These are phyloP conservation scores for human DNA, from an alignment of 2,113 vertebrate species.

Conservation along the genomic window DNA sequence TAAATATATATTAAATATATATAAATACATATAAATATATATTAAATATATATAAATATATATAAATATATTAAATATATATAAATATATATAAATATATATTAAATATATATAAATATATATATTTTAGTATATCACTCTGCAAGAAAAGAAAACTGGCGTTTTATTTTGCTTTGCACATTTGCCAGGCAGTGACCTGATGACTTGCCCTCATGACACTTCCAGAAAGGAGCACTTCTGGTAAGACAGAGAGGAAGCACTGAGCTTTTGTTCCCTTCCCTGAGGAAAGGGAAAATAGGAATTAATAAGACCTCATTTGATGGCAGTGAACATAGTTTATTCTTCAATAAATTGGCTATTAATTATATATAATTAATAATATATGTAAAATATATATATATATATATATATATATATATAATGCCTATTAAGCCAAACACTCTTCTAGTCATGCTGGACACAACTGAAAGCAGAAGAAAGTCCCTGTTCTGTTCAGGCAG, in stretches of 20 bases:
- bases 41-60: neutral
- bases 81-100: neutral
- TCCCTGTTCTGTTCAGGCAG: neutral
- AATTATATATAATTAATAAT: too few relatives aligned
- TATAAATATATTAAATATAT: too few relatives aligned
- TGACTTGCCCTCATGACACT: neutral
- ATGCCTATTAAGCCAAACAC: neutral
- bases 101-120: too few relatives aligned
- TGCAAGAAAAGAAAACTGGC: neutral
- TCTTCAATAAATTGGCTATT: neutral
- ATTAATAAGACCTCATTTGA: neutral
- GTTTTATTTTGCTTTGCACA: neutral
- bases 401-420: too few relatives aligned
- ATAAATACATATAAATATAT: too few relatives aligned
- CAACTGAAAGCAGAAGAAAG: neutral
- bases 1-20: too few relatives aligned
- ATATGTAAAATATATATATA: too few relatives aligned
- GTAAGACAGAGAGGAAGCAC: neutral
- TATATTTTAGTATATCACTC: neutral
- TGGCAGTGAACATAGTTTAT: neutral
- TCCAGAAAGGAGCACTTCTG: neutral
- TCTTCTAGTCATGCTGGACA: neutral
- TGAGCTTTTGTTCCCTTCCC: neutral
- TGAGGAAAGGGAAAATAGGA: neutral
- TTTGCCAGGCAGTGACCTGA: neutral